phyloP scores from a whole-genome alignment of 2,888 invertebrate species.

The Nysson spinosus region DNA sequence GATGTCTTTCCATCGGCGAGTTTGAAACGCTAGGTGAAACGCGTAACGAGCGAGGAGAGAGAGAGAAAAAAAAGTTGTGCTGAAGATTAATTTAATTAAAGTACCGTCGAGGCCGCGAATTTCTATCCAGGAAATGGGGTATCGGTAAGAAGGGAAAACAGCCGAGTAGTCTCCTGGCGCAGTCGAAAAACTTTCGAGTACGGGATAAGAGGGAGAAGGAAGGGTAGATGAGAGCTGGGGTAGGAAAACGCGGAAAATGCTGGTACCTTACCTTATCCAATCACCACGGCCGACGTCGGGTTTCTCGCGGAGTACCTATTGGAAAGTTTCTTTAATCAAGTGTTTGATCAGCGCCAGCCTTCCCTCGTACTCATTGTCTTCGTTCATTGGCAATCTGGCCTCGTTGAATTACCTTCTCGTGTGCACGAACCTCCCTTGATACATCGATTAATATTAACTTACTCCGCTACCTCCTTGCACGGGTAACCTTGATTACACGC shows the following conservation, averaged over 20 bases:
- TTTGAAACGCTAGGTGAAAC: constrained; percentile 36
- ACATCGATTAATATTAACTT: constrained; percentile 35
- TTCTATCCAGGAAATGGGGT: constrained; percentile 44
- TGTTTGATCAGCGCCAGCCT: constrained; percentile 65
- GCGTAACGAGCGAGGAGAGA: constrained; percentile 17
- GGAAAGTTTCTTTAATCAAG: constrained; percentile 73
- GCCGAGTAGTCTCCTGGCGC: constrained; percentile 49
- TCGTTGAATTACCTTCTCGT: constrained; percentile 7
- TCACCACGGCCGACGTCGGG: constrained; percentile 57
- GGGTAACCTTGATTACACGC: no score
- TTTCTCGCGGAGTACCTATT: constrained; percentile 62
- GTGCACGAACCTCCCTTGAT: constrained; percentile 6
- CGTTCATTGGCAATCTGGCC: constrained; percentile 44
- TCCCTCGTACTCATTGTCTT: constrained; percentile 51
- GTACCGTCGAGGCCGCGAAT: constrained; percentile 43
- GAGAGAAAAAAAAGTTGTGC: constrained; percentile 28
- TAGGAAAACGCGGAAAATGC: constrained; percentile 46
- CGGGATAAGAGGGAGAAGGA: constrained; percentile 26
- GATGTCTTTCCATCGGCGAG: constrained; percentile 37
- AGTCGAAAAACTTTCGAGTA: constrained; percentile 57
- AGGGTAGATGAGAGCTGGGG: neutral
- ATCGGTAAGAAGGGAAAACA: constrained; percentile 54
- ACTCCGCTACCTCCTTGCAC: no score
- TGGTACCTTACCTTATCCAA: constrained; percentile 65
- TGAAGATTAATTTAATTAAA: constrained; percentile 59